Base-by-base conservation (phyloP, 2,113 vertebrate species). In the Poicephalus meyeri region DNA sequence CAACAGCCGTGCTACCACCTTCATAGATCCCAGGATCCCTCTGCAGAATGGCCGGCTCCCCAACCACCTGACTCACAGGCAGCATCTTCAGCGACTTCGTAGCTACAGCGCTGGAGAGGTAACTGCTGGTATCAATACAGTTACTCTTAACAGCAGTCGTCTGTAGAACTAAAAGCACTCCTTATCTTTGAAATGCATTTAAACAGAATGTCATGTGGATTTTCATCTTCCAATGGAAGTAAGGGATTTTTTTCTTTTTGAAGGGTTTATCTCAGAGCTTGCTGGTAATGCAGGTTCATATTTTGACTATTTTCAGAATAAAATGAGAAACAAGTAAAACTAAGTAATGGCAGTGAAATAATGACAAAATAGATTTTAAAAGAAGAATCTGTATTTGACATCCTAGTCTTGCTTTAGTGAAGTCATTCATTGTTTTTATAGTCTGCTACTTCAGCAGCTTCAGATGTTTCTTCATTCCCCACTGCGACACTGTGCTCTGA, bases 81-180 rank as follows among this genome's bases (percentile, higher is more conserved):
- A 99, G 29, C 99, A 99, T 56, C 98, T 99, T 64, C 99, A 99
- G 97, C 98, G 99, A 39, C 98, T 99, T 39, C 99, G 99, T 61
- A 99, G 99, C 97, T 99, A 99, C 97, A 99, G 99, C 0, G 99
- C 99, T 23, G 99, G 99, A 88, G 99, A 99, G 99, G 99, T 99
- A 98, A 95, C 23, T 9, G 26, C 60, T 31, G 17, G 0, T 26
- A 6, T 14, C 49, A 26, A 7, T 44, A 23, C n/a, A 31, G 50
- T 58, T 37, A 9, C 26, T 87, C 52, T 25, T 55, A 14, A 49
- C n/a, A 70, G n/a, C 28, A 68, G 1, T 42, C 46, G 41, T 52
- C 44, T 86, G 31, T 37, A 39, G 37, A 71, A 55, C 55, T 65
- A 15, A 53, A 91, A 80, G 20, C 42, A 33, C 25, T 55, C n/a